These are phyloP conservation scores for Carcharodon carcharias DNA, from an alignment of 2,797 vertebrate species.

Conservation along the genomic window DNA sequence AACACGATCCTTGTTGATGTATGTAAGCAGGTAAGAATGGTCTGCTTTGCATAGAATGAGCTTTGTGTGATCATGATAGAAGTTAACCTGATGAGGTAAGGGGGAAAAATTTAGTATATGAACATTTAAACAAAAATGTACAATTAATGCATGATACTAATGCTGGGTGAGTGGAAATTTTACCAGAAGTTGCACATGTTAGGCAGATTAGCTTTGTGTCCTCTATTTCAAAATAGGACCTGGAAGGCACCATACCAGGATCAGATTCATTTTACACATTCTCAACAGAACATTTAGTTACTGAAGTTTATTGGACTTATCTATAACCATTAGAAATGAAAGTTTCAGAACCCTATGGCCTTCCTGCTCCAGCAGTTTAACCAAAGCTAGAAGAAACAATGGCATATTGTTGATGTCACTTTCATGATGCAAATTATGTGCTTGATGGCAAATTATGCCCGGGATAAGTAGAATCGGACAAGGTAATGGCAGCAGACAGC, in stretches of 20 bases:
- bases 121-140: no score
- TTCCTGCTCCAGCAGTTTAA: neutral
- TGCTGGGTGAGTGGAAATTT: neutral
- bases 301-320: neutral
- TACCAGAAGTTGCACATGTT: neutral
- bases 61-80: slow-evolving; percentile 95
- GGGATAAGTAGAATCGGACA: neutral
- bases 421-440: neutral
- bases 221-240: neutral
- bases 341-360: neutral
- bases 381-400: neutral
- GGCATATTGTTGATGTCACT: neutral
- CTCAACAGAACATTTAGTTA: neutral
- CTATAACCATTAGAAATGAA: neutral
- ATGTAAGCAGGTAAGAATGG: slow-evolving; percentile 81
- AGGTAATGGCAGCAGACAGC: neutral
- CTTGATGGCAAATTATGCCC: neutral
- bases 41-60: slow-evolving; percentile 85
- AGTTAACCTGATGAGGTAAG: slow-evolving; percentile 73
- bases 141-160: neutral
- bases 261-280: neutral
- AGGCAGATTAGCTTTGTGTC: neutral
- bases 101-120: neutral
- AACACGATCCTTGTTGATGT: slow-evolving; percentile 81
- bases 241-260: no score